Evolutionary conservation across 2,888 invertebrate genomes (phyloP), one percentile per base, ranked within the genome.

Genomic region (Apotomis betuletana): DNA sequence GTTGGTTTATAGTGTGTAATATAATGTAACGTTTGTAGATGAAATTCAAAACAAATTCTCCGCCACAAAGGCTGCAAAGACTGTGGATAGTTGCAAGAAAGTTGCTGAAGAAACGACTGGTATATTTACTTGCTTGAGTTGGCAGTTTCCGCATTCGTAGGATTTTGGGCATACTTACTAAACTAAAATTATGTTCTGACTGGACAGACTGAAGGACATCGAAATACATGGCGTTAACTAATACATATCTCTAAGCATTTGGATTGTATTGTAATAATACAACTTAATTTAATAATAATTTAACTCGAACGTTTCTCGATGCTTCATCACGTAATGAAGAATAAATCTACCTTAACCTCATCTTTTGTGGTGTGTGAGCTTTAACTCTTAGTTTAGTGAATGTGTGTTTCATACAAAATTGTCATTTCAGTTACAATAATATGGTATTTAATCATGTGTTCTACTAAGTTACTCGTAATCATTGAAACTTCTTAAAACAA

Each of bases 31-130:
- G 60, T 80, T 84, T 83, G 9, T 87, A 85, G 86, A 81, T 80
- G 63, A 78, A 68, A 72, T 83, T 68, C 77, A 80, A 75, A 79
- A 70, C 73, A 83, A 78, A 67, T 67, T 81, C 60, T 81, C 77
- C 68, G 67, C 77, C 10, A 75, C 77, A 10, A 81, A 81, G 76
- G 76, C 77, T 60, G 75, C 81, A 38, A 73, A 77, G 10, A 64
- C 78, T 46, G 27, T 76, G 13, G 80, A 76, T 67, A 76, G 73
- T 41, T 77, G 73, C 65, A 79, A 81, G 77, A 78, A 80, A 67
- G 74, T 76, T 3, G 71, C 80, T 70, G 80, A 79, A 76, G 76
- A 80, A 46, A 75, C 84, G 15, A 76, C 77, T 72, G 87, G 88
- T 88, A 87, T 67, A 52, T 61, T 44, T 58, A 67, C 75, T 44